A percentile compares a stretch with the other conserved stretches of the same genome.
phyloP scores from a whole-genome alignment of 1,140 invertebrate genomes.

The Vanessa tameamea region DNA sequence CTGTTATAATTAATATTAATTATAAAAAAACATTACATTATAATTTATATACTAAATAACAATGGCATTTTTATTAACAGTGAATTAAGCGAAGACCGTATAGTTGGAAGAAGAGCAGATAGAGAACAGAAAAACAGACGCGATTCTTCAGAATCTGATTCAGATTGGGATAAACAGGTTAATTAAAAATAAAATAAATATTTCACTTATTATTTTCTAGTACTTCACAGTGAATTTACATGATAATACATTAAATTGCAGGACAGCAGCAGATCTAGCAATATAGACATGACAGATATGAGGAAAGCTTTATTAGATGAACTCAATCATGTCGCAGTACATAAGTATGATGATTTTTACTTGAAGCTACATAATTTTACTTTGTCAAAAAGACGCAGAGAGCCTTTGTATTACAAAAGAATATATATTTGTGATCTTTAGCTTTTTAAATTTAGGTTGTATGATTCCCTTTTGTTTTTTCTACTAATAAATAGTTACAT shows the following conservation, averaged over 20 bases:
- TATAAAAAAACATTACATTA: too few relatives aligned
- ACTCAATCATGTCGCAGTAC: conserved; percentile 83
- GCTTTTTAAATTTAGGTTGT: too few relatives aligned
- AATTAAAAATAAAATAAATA: neutral
- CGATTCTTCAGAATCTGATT: conserved; percentile 80
- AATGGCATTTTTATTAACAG: conserved; percentile 55
- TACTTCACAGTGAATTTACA: too few relatives aligned
- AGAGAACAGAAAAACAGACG: conserved; percentile 79
- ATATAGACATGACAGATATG: conserved; percentile 85
- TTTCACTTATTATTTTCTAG: too few relatives aligned
- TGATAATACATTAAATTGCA: conserved; percentile 47
- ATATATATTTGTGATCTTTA: too few relatives aligned
- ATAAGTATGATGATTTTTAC: conserved; percentile 46
- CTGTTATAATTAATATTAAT: too few relatives aligned
- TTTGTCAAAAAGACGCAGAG: too few relatives aligned
- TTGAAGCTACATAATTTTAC: too few relatives aligned
- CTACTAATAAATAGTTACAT: too few relatives aligned
- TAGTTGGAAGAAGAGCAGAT: conserved; percentile 83
- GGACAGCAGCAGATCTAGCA: conserved; percentile 84
- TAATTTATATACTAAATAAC: too few relatives aligned
- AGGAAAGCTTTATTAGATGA: conserved; percentile 86
- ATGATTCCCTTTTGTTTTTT: too few relatives aligned
- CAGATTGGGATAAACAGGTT: conserved; percentile 82
- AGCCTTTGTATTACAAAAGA: too few relatives aligned
- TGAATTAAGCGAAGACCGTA: conserved; percentile 85